phyloP scores from a whole-genome alignment of 2,113 vertebrate genomes.

The Lasiurus borealis region DNA sequence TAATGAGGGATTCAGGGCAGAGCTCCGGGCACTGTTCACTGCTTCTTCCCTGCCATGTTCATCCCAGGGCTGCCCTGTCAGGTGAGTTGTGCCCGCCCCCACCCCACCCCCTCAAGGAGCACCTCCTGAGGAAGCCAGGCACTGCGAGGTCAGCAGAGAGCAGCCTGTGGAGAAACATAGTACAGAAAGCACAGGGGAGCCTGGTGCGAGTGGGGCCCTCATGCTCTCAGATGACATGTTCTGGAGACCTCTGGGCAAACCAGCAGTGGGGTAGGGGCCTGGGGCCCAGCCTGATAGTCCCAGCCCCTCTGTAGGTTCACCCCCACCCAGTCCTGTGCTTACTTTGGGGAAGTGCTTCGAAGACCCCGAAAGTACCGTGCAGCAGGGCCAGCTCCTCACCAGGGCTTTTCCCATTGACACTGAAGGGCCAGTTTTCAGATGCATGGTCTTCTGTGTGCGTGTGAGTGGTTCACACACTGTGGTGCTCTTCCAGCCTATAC shows the following conservation, averaged over 20 bases:
- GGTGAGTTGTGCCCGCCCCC: neutral
- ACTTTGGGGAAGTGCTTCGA: neutral
- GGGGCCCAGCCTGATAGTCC: neutral
- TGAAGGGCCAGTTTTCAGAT: neutral
- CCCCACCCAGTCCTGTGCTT: too few relatives aligned
- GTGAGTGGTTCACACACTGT: fast-evolving
- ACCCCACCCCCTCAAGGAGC: too few relatives aligned
- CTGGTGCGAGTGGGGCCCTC: neutral
- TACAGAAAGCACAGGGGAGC: neutral
- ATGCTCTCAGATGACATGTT: neutral
- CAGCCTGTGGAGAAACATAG: too few relatives aligned
- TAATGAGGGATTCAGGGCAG: neutral
- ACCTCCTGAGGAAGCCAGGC: neutral
- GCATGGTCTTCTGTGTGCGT: neutral
- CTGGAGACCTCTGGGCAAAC: neutral
- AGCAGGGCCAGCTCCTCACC: too few relatives aligned
- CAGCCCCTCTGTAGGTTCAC: fast-evolving
- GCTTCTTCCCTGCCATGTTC: neutral
- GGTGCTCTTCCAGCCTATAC: constrained; percentile 91
- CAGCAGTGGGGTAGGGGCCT: neutral
- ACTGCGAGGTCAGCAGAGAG: neutral
- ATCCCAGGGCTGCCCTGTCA: neutral
- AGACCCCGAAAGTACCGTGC: fast-evolving
- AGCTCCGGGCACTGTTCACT: neutral
- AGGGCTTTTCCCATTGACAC: neutral